phyloP scores from a whole-genome alignment of 2,113 vertebrate species.

The Vidua macroura region DNA sequence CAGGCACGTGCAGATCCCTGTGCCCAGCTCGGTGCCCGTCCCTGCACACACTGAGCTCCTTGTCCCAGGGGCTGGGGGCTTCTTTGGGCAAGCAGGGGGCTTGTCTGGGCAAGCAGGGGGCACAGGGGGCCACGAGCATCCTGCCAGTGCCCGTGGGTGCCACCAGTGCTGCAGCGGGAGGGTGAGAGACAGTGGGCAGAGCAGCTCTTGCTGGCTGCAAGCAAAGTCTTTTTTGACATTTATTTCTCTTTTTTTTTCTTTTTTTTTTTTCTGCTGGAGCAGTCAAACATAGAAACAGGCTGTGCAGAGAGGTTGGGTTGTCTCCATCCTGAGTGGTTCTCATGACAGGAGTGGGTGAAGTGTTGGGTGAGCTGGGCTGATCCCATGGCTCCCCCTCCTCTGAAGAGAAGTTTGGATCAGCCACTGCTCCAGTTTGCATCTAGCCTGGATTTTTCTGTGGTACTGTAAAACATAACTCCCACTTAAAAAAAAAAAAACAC shows the following conservation, averaged over 20 bases:
- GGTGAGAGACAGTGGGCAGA: not conserved
- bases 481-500: not conserved
- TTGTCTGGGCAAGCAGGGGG: not conserved
- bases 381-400: not conserved
- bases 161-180: not conserved
- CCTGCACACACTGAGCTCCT: not conserved
- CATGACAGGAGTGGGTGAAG: not conserved
- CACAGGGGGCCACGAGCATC: not conserved
- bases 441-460: not conserved
- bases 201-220: not conserved
- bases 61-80: not conserved
- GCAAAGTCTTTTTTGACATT: not conserved
- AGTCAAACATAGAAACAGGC: not conserved
- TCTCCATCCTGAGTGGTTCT: not conserved
- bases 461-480: not conserved
- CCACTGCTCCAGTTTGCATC: not conserved
- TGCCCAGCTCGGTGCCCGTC: fast-evolving
- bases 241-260: not conserved
- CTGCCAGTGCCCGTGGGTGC: fast-evolving
- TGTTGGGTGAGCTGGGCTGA: not conserved
- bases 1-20: too few species aligned
- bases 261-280: not conserved
- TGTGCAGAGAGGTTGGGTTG: not conserved
- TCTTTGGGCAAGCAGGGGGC: not conserved
- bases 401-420: not conserved